These are phyloP conservation scores for Ophioderma brevispina DNA, from an alignment of 35 echinoderm and acorn worm species.

Conservation along the genomic window DNA sequence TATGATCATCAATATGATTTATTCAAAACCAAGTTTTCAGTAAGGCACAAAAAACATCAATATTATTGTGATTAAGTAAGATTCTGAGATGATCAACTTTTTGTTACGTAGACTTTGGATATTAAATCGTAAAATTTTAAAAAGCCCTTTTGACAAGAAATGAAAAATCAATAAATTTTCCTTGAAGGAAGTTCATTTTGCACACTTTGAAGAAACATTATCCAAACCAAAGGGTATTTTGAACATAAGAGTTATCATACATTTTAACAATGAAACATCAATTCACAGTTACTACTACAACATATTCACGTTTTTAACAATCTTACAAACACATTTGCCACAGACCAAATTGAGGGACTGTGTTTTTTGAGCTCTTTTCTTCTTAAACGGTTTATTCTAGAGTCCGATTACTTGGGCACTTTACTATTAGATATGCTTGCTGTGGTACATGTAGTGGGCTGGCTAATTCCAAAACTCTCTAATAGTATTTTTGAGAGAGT, in stretches of 20 bases:
- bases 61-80: neutral
- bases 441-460: too few relatives aligned
- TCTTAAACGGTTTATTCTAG: too few relatives aligned
- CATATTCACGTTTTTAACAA: too few relatives aligned
- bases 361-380: too few relatives aligned
- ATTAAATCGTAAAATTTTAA: neutral
- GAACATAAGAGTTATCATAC: neutral
- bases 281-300: neutral
- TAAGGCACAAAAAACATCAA: neutral
- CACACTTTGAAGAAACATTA: neutral
- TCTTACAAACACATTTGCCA: too few relatives aligned
- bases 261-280: neutral
- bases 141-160: neutral
- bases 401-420: too few relatives aligned
- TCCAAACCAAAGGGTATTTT: neutral
- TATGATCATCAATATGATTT: slow-evolving; percentile 11
- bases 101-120: slow-evolving; percentile 9
- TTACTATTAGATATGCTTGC: too few relatives aligned
- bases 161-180: neutral
- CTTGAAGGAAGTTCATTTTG: neutral
- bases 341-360: too few relatives aligned
- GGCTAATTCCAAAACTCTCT: too few relatives aligned
- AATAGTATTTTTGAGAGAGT: too few relatives aligned
- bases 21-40: slow-evolving; percentile 30
- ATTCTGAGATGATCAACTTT: slow-evolving; percentile 4